Conservation (phyloP, 1,140 invertebrate genomes). For the Panagrolaimus sp. region DNA sequence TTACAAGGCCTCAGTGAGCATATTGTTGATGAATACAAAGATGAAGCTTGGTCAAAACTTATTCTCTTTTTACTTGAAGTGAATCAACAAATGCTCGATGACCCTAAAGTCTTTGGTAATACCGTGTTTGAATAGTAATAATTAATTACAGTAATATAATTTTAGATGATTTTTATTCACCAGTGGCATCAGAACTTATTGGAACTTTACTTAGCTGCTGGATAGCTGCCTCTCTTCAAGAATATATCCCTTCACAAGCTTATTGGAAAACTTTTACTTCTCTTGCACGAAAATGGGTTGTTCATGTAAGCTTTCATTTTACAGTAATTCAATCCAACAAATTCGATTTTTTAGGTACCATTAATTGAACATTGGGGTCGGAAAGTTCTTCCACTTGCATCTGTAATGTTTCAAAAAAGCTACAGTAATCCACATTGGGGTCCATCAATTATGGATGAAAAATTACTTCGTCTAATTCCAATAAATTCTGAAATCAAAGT, state of each 20-base stretch:
- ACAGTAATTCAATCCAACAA: not conserved
- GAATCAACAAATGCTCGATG: slow-evolving; percentile 28
- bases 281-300: slow-evolving; percentile 42
- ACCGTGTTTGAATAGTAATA: not conserved
- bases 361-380: slow-evolving; percentile 55
- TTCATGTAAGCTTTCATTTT: slow-evolving; percentile 38
- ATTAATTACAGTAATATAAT: not conserved
- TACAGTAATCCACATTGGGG: slow-evolving; percentile 46
- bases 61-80: slow-evolving; percentile 36
- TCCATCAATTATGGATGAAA: slow-evolving; percentile 29
- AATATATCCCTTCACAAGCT: slow-evolving; percentile 47
- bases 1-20: slow-evolving; percentile 26
- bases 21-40: slow-evolving; percentile 34
- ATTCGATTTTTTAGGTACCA: slow-evolving; percentile 49
- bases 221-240: slow-evolving; percentile 44
- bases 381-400: slow-evolving; percentile 15
- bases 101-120: slow-evolving; percentile 4
- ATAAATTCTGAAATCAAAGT: not conserved
- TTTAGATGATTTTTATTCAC: slow-evolving; percentile 3
- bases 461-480: not conserved
- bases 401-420: not conserved
- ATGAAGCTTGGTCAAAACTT: slow-evolving; percentile 40
- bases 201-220: slow-evolving; percentile 49
- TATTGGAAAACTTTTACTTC: slow-evolving; percentile 54
- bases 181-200: slow-evolving; percentile 30